Evolutionary conservation across 2,113 vertebrate genomes (phyloP), one percentile per base, ranked within the genome.

Genomic region (Nothobranchius furzeri): DNA sequence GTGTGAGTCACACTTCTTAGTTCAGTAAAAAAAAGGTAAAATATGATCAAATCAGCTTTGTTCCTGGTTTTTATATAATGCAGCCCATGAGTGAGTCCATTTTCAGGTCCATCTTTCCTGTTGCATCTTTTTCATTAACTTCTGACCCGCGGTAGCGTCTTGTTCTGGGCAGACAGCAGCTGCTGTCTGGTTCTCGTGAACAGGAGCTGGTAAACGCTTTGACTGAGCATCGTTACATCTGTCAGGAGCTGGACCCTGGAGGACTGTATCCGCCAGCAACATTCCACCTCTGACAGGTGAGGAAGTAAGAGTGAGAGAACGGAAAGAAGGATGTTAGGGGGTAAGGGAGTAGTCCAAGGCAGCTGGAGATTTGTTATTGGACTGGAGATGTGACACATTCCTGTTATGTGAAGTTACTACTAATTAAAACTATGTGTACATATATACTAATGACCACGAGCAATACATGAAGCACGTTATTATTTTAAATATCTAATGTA

Each of bases 241-340:
- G 89, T 89, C 71, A 61, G 13, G 61, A 72, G 56, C 15, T 56
- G n/a, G 79, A 84, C 88, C 78, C 87, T 60, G 70, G 87, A 88
- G 89, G 64, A 60, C 56, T 15, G 65, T 1, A 52, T 64, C 63
- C 53, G 90, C 91, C 92, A 92, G 85, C 79, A 71, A 91, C 92
- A 92, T 93, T 93, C 91, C 89, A 74, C 83, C 78, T 83, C 88
- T 90, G 90, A 90, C 91, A 91, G 91, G 90, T 90, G 89, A 91
- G 91, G 90, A 92, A 92, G 90, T 87, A 79, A 87, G 84, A 92
- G 89, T 84, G 88, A 90, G 87, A 90, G 88, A 89, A 85, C 72
- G 81, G 85, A 88, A 89, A 91, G 88, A 85, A 74, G 85, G 61
- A 90, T 86, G 83, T 86, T 65, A 43, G 75, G 81, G 79, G 84